These are phyloP conservation scores for Momotus momota DNA, from an alignment of 2,797 vertebrate genomes.

Conservation along the genomic window DNA sequence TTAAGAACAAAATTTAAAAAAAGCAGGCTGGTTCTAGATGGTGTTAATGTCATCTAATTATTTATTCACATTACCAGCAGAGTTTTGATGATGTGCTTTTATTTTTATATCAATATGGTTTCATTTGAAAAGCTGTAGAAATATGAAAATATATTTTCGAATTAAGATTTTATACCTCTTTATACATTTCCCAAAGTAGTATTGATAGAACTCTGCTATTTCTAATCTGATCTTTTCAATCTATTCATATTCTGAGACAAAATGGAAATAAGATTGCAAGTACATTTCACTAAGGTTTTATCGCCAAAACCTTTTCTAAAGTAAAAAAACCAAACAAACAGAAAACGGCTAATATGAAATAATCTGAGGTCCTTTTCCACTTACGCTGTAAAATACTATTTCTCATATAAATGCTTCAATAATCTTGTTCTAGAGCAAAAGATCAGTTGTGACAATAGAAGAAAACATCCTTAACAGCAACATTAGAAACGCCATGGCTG, in stretches of 20 bases:
- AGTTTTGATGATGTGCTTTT: not conserved
- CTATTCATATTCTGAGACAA: not conserved
- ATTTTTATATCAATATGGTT: not conserved
- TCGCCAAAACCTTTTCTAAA: not conserved
- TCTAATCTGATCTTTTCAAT: not conserved
- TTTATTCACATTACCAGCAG: not conserved
- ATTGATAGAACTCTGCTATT: not conserved
- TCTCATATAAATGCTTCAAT: not conserved
- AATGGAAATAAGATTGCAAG: not conserved
- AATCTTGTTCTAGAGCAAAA: not conserved
- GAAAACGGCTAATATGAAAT: not conserved
- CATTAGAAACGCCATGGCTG: not conserved
- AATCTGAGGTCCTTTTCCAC: not conserved
- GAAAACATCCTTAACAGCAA: not conserved
- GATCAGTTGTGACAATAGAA: not conserved
- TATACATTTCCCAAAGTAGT: not conserved
- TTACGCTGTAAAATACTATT: not conserved
- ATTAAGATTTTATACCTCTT: not conserved
- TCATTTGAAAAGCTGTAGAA: not conserved
- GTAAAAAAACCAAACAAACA: not conserved
- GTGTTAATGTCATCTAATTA: not conserved
- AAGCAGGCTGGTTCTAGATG: not conserved
- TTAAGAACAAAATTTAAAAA: not conserved
- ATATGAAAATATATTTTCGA: not conserved
- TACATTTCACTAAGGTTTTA: not conserved